phyloP scores from a whole-genome alignment of 2,113 vertebrate species.

The Paraplagusia blochii region DNA sequence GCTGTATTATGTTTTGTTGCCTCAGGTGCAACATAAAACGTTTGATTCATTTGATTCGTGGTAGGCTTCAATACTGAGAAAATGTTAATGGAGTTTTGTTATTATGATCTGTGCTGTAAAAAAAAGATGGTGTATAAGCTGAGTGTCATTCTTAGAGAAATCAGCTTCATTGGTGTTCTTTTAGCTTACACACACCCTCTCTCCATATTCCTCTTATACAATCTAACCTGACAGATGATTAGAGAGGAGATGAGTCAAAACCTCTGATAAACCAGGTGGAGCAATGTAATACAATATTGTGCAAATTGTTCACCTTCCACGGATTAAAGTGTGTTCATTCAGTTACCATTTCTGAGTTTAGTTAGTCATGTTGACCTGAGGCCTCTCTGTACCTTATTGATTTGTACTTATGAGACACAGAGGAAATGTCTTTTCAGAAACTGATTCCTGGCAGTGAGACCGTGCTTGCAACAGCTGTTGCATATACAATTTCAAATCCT shows the following conservation, averaged over 20 bases:
- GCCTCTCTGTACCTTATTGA: background rate
- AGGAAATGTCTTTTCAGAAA: background rate
- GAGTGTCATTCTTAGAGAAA: too few relatives aligned
- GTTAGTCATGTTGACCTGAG: too few relatives aligned
- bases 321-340: too few relatives aligned
- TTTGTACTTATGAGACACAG: too few relatives aligned
- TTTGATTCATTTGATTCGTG: background rate
- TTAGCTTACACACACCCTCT: too few relatives aligned
- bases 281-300: background rate
- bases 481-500: too few relatives aligned
- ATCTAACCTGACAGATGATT: background rate
- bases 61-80: background rate
- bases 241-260: background rate
- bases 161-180: too few relatives aligned
- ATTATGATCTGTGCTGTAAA: background rate
- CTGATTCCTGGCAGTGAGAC: too few relatives aligned
- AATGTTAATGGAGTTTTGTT: background rate
- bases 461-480: too few relatives aligned
- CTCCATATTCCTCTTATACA: background rate
- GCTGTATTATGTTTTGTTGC: background rate
- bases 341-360: too few relatives aligned
- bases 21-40: background rate
- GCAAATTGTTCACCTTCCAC: too few relatives aligned
- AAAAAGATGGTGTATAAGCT: too few relatives aligned
- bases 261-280: constrained; percentile 12